Evolutionary conservation across 2,888 invertebrate genomes (phyloP).

Genomic region (Neoascia interrupta): DNA sequence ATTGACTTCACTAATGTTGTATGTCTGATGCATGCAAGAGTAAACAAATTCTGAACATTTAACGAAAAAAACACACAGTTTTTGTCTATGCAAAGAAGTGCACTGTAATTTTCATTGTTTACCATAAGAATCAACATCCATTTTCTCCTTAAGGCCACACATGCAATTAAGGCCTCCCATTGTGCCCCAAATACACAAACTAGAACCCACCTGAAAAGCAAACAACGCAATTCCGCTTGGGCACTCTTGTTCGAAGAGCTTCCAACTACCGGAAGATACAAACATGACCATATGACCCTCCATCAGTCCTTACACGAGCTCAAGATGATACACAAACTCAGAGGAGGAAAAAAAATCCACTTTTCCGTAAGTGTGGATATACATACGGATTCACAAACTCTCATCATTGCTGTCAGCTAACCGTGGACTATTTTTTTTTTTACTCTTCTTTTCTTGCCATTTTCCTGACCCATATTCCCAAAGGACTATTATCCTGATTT

Average conservation of each 20-base stretch:
- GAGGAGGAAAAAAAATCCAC: not conserved
- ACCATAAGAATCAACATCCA: too few relatives aligned
- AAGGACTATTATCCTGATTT: constrained; percentile 61
- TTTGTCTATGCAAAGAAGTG: too few relatives aligned
- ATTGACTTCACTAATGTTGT: too few relatives aligned
- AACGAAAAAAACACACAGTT: too few relatives aligned
- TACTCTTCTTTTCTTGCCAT: not conserved
- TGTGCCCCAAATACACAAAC: too few relatives aligned
- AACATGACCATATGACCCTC: not conserved
- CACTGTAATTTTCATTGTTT: too few relatives aligned
- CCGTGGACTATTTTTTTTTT: constrained; percentile 55
- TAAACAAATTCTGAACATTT: too few relatives aligned
- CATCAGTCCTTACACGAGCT: not conserved
- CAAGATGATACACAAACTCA: not conserved
- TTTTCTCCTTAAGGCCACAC: too few relatives aligned
- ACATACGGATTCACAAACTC: not conserved
- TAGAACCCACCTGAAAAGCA: constrained; percentile 9
- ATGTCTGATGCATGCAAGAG: too few relatives aligned
- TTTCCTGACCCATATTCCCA: constrained; percentile 51
- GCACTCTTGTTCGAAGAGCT: not conserved
- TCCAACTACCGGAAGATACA: not conserved
- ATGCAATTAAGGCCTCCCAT: too few relatives aligned
- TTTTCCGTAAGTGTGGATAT: not conserved
- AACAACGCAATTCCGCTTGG: constrained; percentile 11
- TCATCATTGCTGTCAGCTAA: constrained; percentile 50